Base-by-base conservation (phyloP, 2,888 invertebrate species). In the Monopis laevigella region DNA sequence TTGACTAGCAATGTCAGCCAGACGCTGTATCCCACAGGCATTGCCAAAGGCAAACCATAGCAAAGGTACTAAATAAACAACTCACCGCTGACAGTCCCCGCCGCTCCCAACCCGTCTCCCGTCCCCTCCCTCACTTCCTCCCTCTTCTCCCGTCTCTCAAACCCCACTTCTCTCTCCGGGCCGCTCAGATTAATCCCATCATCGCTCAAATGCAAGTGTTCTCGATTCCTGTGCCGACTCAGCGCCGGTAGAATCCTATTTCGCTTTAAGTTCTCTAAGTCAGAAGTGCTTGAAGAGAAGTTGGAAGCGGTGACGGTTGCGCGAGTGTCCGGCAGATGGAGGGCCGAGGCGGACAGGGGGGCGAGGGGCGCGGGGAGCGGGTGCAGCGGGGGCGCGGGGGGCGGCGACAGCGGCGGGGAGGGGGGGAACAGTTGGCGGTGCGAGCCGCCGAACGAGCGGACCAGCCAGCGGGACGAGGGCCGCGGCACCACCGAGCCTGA, bases 191-290 rank as follows among this genome's bases (percentile, higher is more conserved):
- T 63, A 2, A 73, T 62, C 1, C 64, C 58, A 48, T 71, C 70
- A 61, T 77, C 78, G 53, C 71, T 71, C 7, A 77, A 64, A 53
- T 81, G 80, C 47, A 81, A 51, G 50, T 78, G 78, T 45, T 68
- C 69, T 39, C 70, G 62, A 54, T 66, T 65, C 43, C 71, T 68
- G 53, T 47, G 49, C 17, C 75, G 62, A 35, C 65, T 65, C 40
- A 78, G 56, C 12, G 72, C 65, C 0, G 77, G 75, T 46, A 75
- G 55, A 46, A 73, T 61, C 14, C 71, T 58, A 45, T 55, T 57
- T 50, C 65, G 63, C 24, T n/a, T n/a, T n/a, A 73, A 59, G 27
- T 60, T 59, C 56, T 69, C 68, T 17, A 77, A 52, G 46, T 75
- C 73, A 1, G 73, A 66, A 1, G 74, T 72, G 51, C 73, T 73